Evolutionary conservation across 2,888 invertebrate genomes (phyloP).

Genomic region (Drosophila mercatorum): DNA sequence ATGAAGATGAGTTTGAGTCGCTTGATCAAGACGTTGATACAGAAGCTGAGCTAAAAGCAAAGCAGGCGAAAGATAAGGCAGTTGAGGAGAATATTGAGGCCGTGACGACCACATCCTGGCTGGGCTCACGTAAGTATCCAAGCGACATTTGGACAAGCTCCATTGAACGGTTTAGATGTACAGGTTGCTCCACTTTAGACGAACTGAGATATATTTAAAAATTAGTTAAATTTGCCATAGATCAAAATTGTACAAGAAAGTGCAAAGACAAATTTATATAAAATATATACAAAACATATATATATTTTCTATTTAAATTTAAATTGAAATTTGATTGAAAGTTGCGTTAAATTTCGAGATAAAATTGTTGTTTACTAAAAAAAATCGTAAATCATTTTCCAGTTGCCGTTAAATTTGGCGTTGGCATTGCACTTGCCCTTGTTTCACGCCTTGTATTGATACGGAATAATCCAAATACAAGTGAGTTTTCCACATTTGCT

Average conservation of each 20-base stretch:
- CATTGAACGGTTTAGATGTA: conserved; percentile 48
- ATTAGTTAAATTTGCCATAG: conserved; percentile 1
- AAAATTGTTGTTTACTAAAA: conserved; percentile 48
- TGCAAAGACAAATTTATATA: conserved; percentile 72
- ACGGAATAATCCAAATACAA: conserved; percentile 87
- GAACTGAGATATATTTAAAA: background rate
- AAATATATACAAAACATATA: background rate
- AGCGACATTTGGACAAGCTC: background rate
- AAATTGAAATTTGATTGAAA: conserved; percentile 29
- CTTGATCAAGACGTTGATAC: conserved; percentile 84
- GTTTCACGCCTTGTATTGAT: conserved; percentile 94
- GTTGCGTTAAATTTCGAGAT: conserved; percentile 32
- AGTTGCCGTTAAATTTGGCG: conserved; percentile 94
- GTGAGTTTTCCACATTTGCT: conserved; percentile 80
- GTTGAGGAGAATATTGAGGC: conserved; percentile 54
- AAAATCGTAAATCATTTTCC: conserved; percentile 86
- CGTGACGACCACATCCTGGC: conserved; percentile 74
- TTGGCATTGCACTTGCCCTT: conserved; percentile 93
- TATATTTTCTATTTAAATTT: background rate
- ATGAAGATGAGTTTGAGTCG: conserved; percentile 81
- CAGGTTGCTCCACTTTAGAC: conserved; percentile 48
- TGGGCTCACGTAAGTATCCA: conserved; percentile 82
- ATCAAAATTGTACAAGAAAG: conserved; percentile 80
- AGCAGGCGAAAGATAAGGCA: conserved; percentile 15
- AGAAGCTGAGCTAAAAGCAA: conserved; percentile 71